Conservation (phyloP, 2,113 vertebrate genomes). For the Eidolon helvum region DNA sequence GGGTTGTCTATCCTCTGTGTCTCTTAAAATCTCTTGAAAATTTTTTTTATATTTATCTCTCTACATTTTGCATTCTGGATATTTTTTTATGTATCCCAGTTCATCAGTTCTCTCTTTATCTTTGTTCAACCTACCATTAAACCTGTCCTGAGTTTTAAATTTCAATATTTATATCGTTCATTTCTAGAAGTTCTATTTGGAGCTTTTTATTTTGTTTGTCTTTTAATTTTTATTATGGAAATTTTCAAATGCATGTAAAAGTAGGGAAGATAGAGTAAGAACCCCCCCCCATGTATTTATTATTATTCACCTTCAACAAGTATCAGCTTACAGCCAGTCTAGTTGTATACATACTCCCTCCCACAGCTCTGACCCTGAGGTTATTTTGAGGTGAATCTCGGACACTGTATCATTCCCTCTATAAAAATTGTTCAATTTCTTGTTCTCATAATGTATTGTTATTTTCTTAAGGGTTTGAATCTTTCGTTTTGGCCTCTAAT, state of each 20-base stretch:
- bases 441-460: background rate
- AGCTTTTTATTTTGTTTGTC: background rate
- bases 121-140: background rate
- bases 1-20: background rate
- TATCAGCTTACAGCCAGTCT: accelerated
- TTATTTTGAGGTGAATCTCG: background rate
- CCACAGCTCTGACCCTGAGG: background rate
- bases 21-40: background rate
- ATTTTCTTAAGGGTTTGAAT: background rate
- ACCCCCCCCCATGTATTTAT: accelerated
- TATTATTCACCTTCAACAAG: background rate
- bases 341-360: accelerated
- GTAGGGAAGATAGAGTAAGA: background rate
- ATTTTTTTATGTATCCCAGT: background rate
- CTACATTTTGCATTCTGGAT: background rate
- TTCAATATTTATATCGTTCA: background rate
- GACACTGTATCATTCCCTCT: accelerated
- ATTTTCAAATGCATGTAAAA: background rate
- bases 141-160: background rate
- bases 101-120: background rate
- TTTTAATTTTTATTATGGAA: background rate
- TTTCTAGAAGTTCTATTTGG: background rate
- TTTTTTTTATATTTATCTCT: background rate
- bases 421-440: background rate
- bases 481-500: background rate